Evolutionary conservation across 2,797 vertebrate species (phyloP), one percentile per base, ranked within the genome.

Genomic region (Meriones psammophilus): DNA sequence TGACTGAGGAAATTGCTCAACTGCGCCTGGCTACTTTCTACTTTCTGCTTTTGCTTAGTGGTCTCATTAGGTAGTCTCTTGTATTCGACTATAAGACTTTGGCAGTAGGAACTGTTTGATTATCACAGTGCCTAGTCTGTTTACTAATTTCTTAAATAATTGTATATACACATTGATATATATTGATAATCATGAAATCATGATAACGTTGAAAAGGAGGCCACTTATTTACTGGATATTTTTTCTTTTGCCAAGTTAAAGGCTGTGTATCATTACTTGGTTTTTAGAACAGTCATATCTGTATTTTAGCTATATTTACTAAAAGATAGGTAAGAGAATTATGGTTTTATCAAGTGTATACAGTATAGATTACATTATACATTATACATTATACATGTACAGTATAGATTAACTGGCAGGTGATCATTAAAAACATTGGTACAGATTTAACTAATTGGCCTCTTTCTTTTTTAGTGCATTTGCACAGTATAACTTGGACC

Each of bases 401-500:
- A 92, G 2, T 86, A 22, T 36, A 93, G 28, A 95, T 94, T 88
- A 93, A 81, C 90, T 94, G 81, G 39, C 71, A 26, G 80, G 92
- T 89, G 28, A 80, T n/a, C 50, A 14, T 85, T 46, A 42, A 50
- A 95, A 91, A 1, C 17, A 78, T 84, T 95, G 93, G 30, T 79
- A 54, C 64, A 92, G 64, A 94, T 96, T 87, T 92, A 97, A 94
- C 24, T 96, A 84, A 96, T 83, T 30, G 33, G 7, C 22, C 54
- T 56, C 97, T 91, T 81, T 97, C 64, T 81, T 97, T 97, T 98
- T 97, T 97, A 99, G 99, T 98, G 99, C 99, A 50, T 99, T 99
- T 99, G 99, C 99, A 98, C 99, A 99, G 98, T 99, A 99, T 98
- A 99, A 99, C 98, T 98, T 99, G 99, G 99, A 99, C 99, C 99